These are phyloP conservation scores for Laupala kohalensis DNA, from an alignment of 1,140 invertebrate genomes.

Conservation along the genomic window DNA sequence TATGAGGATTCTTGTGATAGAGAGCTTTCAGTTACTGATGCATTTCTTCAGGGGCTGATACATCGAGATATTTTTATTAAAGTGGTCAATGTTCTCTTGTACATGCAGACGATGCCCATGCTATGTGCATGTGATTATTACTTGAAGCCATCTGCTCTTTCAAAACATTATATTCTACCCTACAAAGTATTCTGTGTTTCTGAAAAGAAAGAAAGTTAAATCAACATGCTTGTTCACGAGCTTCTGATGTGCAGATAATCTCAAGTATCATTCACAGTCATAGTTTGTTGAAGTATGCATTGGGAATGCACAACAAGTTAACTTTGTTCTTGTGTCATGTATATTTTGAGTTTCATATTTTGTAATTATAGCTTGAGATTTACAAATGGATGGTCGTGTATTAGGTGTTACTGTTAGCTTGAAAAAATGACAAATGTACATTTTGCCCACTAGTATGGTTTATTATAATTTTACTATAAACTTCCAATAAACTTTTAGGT, in stretches of 20 bases:
- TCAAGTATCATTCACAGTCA: background rate
- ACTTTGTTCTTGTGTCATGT: background rate
- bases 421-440: too few species aligned
- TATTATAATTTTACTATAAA: too few species aligned
- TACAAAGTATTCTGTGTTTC: background rate
- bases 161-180: background rate
- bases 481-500: too few species aligned
- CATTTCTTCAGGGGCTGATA: background rate
- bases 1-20: background rate
- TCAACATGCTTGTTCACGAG: background rate
- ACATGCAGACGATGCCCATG: too few species aligned
- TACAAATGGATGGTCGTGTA: background rate
- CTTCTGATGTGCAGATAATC: background rate
- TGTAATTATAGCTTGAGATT: background rate
- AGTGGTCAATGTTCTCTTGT: background rate
- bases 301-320: background rate
- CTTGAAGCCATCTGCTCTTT: background rate
- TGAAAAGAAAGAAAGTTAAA: background rate
- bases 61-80: background rate
- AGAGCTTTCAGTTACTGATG: background rate
- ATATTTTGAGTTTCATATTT: background rate
- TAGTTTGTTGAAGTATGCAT: too few species aligned
- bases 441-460: too few species aligned
- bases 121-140: too few species aligned
- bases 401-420: too few species aligned